Base-by-base conservation (phyloP, 1,140 invertebrate species). In the Oncopeltus fasciatus region DNA sequence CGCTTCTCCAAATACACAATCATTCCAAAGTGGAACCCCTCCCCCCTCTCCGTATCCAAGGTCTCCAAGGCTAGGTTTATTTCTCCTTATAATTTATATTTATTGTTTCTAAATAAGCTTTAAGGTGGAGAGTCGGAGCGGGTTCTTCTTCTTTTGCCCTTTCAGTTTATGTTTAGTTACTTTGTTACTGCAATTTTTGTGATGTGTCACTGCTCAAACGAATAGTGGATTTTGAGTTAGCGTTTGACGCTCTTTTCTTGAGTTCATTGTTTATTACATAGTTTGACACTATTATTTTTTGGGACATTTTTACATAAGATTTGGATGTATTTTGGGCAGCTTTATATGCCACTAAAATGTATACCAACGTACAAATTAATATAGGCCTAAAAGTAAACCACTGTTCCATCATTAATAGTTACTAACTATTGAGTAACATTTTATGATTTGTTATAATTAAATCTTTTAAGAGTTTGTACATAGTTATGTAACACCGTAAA, bases 331-430 rank as follows among this genome's bases (percentile, higher is more conserved):
- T 27, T 53, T 53, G 20, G 49, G 20, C 20, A 53, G 24, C 18
- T 53, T 24, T 26, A 24, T 24, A 24, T 24, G 21, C 49, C 49
- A 24, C 24, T 53, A 18, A 24, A 53, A 28, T 26, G 46, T 53
- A 53, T 53, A 53, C 49, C 49, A 62, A 59, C 62, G 65, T 66
- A 66, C 65, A 66, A 66, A 66, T 63, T 66, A 66, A 63, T 63
- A 66, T 66, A 66, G 65, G 65, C 65, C 65, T 66, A 66, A 66
- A 62, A 59, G 18, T 38, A 33, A 60, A 60, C 31, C 16, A 24
- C 44, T 24, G 47, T 29, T 61, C 29, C 27, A 31, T 31, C 33
- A 26, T 14, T 53, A 26, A 26, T 44, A 49, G 24, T 51, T 24
- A 63, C 28, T 31, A 58, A 62, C 18, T 57, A 27, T 27, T 24